These are phyloP conservation scores for Vireo altiloquus DNA, from an alignment of 2,113 vertebrate species.

Conservation along the genomic window DNA sequence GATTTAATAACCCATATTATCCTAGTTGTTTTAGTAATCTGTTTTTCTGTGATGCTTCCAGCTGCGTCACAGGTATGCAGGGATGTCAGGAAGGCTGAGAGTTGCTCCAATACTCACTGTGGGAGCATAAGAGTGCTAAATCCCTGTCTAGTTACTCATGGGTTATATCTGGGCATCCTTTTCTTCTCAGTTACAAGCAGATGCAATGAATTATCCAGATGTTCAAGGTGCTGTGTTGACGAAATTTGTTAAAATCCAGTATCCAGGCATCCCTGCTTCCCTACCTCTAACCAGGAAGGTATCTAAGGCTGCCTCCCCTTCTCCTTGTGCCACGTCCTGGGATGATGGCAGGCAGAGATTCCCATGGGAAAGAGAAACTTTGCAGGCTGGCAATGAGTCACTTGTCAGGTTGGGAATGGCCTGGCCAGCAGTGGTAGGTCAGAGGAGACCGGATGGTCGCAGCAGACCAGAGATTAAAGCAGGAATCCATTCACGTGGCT, in stretches of 20 bases:
- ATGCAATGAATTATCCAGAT: not conserved
- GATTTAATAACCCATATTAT: not conserved
- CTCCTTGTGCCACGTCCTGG: rapidly evolving
- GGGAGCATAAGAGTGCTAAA: not conserved
- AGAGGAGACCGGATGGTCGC: not conserved
- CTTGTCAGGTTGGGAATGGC: not conserved
- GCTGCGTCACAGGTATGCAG: not conserved
- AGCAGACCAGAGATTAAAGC: not conserved
- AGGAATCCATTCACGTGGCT: rapidly evolving
- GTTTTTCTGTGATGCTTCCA: not conserved
- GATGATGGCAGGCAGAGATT: not conserved
- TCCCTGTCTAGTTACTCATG: not conserved
- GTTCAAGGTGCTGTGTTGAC: not conserved
- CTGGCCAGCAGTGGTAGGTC: not conserved
- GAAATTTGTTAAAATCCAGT: not conserved
- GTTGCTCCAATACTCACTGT: rapidly evolving
- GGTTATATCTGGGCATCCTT: not conserved
- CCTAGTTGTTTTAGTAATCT: not conserved
- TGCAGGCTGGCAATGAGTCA: not conserved
- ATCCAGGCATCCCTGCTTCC: not conserved
- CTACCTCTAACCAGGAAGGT: rapidly evolving
- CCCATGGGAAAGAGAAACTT: not conserved
- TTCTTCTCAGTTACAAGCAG: not conserved
- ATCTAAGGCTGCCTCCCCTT: not conserved
- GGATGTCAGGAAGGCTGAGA: not conserved